Conservation (phyloP, 2,888 invertebrate genomes). For the Catocala sponsa region DNA sequence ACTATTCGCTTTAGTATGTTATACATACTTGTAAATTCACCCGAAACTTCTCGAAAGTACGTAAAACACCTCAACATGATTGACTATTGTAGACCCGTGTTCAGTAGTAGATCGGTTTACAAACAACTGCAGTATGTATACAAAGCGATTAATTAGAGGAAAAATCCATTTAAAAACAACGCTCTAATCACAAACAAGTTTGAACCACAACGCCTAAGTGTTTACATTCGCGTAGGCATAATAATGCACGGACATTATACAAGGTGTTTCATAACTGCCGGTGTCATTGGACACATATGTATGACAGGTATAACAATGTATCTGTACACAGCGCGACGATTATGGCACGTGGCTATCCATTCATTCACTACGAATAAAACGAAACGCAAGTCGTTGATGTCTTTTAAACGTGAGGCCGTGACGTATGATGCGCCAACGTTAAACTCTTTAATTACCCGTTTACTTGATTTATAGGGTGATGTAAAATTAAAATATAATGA, state of each 20-base stretch:
- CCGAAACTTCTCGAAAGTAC: too few species aligned
- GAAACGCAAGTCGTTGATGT: conserved; percentile 65
- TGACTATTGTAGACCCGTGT: too few species aligned
- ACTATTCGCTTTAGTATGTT: too few species aligned
- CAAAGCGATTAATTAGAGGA: neutral
- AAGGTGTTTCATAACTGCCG: conserved; percentile 53
- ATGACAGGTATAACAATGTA: conserved; percentile 46
- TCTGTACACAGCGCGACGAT: conserved; percentile 11
- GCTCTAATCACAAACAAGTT: conserved; percentile 10
- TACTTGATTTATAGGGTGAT: conserved; percentile 39
- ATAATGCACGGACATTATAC: conserved; percentile 49
- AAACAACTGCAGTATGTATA: too few species aligned
- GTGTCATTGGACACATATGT: conserved; percentile 58
- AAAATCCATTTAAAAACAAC: neutral
- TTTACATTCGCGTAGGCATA: conserved; percentile 49
- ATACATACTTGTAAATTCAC: too few species aligned
- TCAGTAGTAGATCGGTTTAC: too few species aligned
- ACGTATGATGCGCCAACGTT: conserved; percentile 37
- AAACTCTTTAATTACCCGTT: conserved; percentile 40
- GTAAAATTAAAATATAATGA: conserved; percentile 34
- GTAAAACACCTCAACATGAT: too few species aligned
- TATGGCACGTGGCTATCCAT: conserved; percentile 19
- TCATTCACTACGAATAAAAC: conserved; percentile 21
- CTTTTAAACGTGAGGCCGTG: conserved; percentile 58
- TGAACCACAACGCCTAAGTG: conserved; percentile 27